Evolutionary conservation across 2,113 vertebrate species (phyloP), one percentile per base, ranked within the genome.

Genomic region (Illadopsis cleaveri): DNA sequence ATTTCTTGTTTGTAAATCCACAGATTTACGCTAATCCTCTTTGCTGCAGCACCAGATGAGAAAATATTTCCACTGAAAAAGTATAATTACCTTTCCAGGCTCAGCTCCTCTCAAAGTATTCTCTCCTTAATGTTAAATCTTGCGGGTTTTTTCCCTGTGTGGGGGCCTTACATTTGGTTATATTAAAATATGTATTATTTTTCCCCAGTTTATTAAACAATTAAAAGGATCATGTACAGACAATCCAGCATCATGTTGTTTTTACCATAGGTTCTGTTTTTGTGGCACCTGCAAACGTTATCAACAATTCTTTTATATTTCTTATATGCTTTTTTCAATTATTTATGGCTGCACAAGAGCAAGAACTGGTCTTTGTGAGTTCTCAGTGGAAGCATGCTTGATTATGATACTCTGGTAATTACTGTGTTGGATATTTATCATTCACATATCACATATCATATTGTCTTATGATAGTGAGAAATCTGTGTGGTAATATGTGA

Each of bases 371-470:
- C 66, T 61, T 6, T 48, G 53, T 28, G 78, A 90, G 58, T 66
- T 11, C 40, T 82, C 64, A 37, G 38, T 78, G 40, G 60, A 92
- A 93, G 50, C 16, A 64, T 6, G 56, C 25, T 83, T 77, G 66
- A 88, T 84, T 60, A 61, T 53, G 40, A 94, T 76, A 85, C 40
- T 79, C 25, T 71, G 48, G 64, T 84, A 92, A 90, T 90, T 83
- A 92, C 16, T 57, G 44, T 92, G 44, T 42, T 93, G 65, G 68
- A 60, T 89, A 90, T 82, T 83, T 86, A 83, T 96, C 71, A 88
- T 78, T 79, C 4, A 3, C 65, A 75, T 86, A 89, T 40, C 50
- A 64, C 35, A 27, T 48, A 94, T 50, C 75, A 66, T 80, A 73
- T 42, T 0, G 0, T 28, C 66, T 86, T 61, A 77, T 62, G 50